Conservation (phyloP, 1,140 invertebrate genomes). For the Cydia pomonella region DNA sequence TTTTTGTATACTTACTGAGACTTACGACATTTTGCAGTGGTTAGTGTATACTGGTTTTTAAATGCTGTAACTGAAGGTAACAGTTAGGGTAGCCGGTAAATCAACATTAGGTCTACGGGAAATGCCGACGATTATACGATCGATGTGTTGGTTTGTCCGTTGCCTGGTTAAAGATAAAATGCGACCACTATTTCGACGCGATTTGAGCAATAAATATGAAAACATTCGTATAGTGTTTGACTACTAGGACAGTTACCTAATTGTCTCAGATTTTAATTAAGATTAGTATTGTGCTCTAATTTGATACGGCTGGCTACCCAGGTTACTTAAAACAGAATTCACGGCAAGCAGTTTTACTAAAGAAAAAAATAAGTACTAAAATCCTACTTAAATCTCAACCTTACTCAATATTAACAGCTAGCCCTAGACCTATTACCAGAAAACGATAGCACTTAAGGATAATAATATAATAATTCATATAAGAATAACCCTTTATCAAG, state of each 20-base stretch:
- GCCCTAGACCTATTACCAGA: conserved; percentile 34
- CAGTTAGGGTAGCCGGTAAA: conserved; percentile 38
- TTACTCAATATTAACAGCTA: conserved; percentile 1
- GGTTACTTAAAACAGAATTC: not conserved
- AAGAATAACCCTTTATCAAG: conserved; percentile 53
- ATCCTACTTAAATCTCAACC: conserved; percentile 38
- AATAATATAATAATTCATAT: conserved; percentile 50
- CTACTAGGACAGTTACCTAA: not conserved
- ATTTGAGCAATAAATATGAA: not conserved
- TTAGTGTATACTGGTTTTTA: conserved; percentile 4
- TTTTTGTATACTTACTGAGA: not conserved
- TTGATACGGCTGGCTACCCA: not conserved
- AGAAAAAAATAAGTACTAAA: not conserved
- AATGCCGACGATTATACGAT: conserved; percentile 46
- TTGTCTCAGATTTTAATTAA: not conserved
- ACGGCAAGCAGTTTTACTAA: not conserved
- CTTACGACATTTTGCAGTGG: not conserved
- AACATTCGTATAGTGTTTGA: not conserved
- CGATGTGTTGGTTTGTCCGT: conserved; percentile 35
- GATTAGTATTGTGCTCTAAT: not conserved
- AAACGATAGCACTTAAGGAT: conserved; percentile 46
- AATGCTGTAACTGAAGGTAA: conserved; percentile 8
- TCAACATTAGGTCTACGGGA: conserved; percentile 41
- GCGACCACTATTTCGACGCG: not conserved
- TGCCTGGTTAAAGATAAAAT: conserved; percentile 6